Conservation (phyloP, 2,888 invertebrate species). For the Ormyrus thymus region DNA sequence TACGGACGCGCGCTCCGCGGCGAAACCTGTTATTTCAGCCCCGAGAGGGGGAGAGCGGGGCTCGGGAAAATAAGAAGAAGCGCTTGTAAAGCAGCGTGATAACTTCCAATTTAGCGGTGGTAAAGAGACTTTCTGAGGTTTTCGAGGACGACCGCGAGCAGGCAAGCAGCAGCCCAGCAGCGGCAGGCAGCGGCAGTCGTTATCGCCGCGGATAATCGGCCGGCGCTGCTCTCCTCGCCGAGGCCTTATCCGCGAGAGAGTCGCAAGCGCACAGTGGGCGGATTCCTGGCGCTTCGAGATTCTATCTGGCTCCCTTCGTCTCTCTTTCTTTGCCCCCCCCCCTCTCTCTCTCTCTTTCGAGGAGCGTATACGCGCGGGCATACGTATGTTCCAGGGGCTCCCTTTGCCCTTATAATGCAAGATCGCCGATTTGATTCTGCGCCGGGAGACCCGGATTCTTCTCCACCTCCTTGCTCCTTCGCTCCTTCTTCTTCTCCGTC, state of each 20-base stretch:
- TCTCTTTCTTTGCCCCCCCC: background rate
- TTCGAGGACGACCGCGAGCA: conserved; percentile 46
- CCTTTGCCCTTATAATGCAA: conserved; percentile 40
- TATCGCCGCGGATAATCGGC: conserved; percentile 52
- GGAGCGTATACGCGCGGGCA: background rate
- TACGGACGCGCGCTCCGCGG: background rate
- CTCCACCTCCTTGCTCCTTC: conserved; percentile 2
- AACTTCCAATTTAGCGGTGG: conserved; percentile 49
- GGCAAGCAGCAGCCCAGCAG: background rate
- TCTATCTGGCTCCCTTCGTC: conserved; percentile 36
- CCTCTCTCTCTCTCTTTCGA: background rate
- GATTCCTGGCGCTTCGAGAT: conserved; percentile 53
- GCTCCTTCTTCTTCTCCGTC: conserved; percentile 6
- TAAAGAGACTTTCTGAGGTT: conserved; percentile 45
- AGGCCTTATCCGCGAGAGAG: conserved; percentile 36
- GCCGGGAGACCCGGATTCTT: conserved; percentile 15
- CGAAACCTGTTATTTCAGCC: conserved; percentile 49
- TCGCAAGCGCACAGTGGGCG: conserved; percentile 51
- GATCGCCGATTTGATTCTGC: conserved; percentile 39
- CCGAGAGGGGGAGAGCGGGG: background rate
- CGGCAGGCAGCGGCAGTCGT: conserved; percentile 14
- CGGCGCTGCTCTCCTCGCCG: conserved; percentile 19
- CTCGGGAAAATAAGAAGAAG: conserved; percentile 36
- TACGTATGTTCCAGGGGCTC: conserved; percentile 6
- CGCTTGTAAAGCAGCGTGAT: conserved; percentile 46